phyloP scores from a whole-genome alignment of 2,113 vertebrate genomes.

The Microcebus griseorufus region DNA sequence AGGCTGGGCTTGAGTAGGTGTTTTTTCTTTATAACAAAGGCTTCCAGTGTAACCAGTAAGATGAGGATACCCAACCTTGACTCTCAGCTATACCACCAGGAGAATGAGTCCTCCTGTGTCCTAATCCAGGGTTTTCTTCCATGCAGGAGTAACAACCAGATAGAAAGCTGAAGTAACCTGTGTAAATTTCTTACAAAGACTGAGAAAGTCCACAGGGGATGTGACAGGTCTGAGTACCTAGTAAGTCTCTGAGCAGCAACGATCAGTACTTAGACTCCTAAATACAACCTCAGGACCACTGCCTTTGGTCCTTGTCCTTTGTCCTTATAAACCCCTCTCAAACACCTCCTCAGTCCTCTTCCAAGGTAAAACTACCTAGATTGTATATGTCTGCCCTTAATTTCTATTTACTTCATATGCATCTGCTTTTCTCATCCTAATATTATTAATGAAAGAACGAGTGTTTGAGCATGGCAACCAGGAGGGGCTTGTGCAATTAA shows the following conservation, averaged over 20 bases:
- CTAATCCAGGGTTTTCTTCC: background rate
- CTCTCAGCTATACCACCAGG: background rate
- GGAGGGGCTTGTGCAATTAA: background rate
- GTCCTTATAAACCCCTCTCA: background rate
- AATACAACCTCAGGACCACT: background rate
- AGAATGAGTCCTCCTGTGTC: background rate
- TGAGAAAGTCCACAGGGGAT: background rate
- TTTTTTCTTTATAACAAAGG: background rate
- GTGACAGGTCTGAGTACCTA: background rate
- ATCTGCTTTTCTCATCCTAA: background rate
- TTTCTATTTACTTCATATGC: background rate
- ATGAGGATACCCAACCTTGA: background rate
- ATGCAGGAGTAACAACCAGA: background rate
- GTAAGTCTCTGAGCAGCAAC: background rate
- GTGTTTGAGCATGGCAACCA: background rate
- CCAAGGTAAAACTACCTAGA: background rate
- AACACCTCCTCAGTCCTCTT: background rate
- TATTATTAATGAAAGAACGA: background rate
- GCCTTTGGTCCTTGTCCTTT: background rate
- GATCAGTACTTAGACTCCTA: background rate
- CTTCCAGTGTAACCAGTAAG: background rate
- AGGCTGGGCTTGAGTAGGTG: background rate
- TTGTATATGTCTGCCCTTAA: background rate
- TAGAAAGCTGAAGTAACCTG: background rate
- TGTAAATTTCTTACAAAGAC: background rate